Evolutionary conservation across 1,140 invertebrate genomes (phyloP), one percentile per base, ranked within the genome.

Genomic region (Sipha flava): DNA sequence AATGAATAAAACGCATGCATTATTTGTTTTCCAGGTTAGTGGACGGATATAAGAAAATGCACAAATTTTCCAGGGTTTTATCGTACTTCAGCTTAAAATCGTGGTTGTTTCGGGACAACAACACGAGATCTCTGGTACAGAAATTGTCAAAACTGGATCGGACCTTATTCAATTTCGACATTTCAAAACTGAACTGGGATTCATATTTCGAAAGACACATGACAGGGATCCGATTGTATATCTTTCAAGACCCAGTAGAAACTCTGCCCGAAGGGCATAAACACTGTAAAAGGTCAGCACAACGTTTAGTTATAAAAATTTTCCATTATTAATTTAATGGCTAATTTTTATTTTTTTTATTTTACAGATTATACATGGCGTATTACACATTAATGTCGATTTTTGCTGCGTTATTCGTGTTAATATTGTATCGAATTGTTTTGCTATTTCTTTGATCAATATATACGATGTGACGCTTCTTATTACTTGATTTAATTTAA

Each of bases 41-140:
- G 73, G 90, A 90, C 80, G 87, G 91, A 16, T 94, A 95, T 83
- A 88, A 87, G 62, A 94, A 92, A 84, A 89, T 96, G 37, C 89
- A 93, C 82, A 91, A 91, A 83, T 92, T 94, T 49, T 31, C 45
- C 29, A 49, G 80, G 3, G 80, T 83, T 12, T 54, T 83, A 23
- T 82, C 82, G 1, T 83, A 82, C 54, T 83, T 83, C 52, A 70
- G 72, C 29, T 79, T 75, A 18, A 37, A 80, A 7, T 80, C 82
- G 47, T 83, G 82, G 82, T 77, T 47, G 26, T 83, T 83, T 37
- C 21, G 43, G 18, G 81, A 83, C 49, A 10, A 47, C 5, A 90
- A 92, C 84, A 85, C 92, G 0, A 83, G 87, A 73, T 84, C 83
- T 23, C 83, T 95, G 37, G 89, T 88, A 85, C 79, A 85, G 0